A percentile compares a stretch with the other conserved stretches of the same genome.
These are phyloP conservation scores for Maccullochella peelii DNA, from an alignment of 2,113 vertebrate genomes.

Conservation along the genomic window DNA sequence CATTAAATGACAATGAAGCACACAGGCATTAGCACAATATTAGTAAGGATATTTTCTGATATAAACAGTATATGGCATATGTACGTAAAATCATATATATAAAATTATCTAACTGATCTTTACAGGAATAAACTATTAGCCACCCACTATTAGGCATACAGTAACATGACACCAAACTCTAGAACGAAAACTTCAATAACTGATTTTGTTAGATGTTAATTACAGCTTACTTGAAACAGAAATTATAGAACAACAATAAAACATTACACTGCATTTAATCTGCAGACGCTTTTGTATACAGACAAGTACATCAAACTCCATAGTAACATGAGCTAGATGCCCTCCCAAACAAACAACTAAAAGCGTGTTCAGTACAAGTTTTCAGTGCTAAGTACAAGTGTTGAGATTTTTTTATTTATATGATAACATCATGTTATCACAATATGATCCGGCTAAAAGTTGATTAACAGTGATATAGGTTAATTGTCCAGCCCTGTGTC, in stretches of 20 bases:
- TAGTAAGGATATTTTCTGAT: too few species aligned
- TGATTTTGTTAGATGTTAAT: not conserved
- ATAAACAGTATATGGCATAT: too few species aligned
- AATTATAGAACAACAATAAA: too few species aligned
- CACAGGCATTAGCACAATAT: too few species aligned
- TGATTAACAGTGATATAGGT: not conserved
- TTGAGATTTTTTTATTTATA: too few species aligned
- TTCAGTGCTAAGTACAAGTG: not conserved
- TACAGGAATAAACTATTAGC: too few species aligned
- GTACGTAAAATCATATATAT: too few species aligned
- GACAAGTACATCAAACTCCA: not conserved
- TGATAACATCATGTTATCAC: too few species aligned
- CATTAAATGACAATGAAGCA: not conserved
- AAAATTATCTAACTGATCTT: too few species aligned
- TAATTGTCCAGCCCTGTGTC: not conserved
- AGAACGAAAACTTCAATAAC: too few species aligned
- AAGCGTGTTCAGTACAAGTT: not conserved
- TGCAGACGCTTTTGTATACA: not conserved
- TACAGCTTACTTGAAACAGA: not conserved
- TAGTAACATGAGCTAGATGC: not conserved
- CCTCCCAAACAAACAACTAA: not conserved
- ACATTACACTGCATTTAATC: not conserved
- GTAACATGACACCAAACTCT: too few species aligned
- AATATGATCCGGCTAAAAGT: not conserved
- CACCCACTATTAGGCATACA: too few species aligned